Evolutionary conservation across 2,888 invertebrate genomes (phyloP).

Genomic region (Habrosyne pyritoides): DNA sequence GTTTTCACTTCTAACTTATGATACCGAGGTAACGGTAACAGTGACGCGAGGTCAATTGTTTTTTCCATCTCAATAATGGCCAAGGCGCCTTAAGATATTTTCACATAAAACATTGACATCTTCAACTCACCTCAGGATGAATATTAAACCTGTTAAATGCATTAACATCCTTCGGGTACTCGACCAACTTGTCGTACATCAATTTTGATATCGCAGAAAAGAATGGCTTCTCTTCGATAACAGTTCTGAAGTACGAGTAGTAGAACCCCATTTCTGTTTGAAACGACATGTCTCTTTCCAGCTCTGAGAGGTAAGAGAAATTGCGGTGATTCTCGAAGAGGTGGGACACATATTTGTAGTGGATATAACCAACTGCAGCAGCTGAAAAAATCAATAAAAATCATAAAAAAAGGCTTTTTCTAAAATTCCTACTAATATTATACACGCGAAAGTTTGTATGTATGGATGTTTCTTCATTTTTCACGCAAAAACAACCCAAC

Average conservation of each 20-base stretch:
- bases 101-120: no score
- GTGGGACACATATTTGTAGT: constrained; percentile 86
- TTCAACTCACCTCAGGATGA: constrained; percentile 89
- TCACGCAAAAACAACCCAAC: no score
- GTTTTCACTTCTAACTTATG: no score
- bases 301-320: constrained; percentile 91
- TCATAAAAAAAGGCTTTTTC: no score
- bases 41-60: no score
- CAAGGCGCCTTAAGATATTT: no score
- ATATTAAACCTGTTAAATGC: constrained; percentile 92
- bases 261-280: constrained; percentile 95
- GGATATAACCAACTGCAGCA: constrained; percentile 82
- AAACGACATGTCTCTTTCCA: constrained; percentile 93
- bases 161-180: constrained; percentile 92
- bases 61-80: no score
- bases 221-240: constrained; percentile 87
- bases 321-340: constrained; percentile 93
- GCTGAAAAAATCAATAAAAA: no score
- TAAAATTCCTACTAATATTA: no score
- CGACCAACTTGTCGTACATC: constrained; percentile 89
- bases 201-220: constrained; percentile 85
- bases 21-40: no score
- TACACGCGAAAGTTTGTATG: no score
- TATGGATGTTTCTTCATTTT: no score
- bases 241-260: constrained; percentile 93